Evolutionary conservation across 2,888 invertebrate genomes (phyloP).

Genomic region (Eledone cirrhosa): DNA sequence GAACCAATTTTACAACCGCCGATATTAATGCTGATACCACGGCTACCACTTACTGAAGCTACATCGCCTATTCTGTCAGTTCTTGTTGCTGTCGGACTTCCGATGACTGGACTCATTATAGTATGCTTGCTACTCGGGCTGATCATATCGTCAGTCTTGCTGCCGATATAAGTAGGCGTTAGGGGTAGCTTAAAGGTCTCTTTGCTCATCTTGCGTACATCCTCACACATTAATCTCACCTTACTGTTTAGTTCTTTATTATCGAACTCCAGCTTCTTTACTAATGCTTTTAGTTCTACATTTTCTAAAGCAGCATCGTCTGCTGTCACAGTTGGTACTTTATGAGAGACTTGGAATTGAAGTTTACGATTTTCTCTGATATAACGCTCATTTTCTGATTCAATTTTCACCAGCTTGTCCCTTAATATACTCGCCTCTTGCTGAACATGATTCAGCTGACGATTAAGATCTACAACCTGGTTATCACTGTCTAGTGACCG

Average conservation of each 20-base stretch:
- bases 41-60: background rate
- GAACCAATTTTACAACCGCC: background rate
- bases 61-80: conserved; percentile 14
- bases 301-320: conserved; percentile 61
- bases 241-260: conserved; percentile 43
- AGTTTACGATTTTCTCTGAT: conserved; percentile 78
- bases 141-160: background rate
- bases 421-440: conserved; percentile 79
- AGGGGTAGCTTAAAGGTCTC: conserved; percentile 28
- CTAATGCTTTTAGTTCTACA: conserved; percentile 72
- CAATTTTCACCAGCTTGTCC: conserved; percentile 71
- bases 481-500: conserved; percentile 64
- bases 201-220: conserved; percentile 41
- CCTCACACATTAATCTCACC: conserved; percentile 42
- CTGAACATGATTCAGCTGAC: conserved; percentile 80
- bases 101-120: background rate
- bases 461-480: conserved; percentile 73
- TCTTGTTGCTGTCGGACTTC: conserved; percentile 10
- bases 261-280: conserved; percentile 72
- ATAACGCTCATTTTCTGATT: conserved; percentile 81
- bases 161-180: background rate
- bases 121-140: background rate
- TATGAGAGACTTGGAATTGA: conserved; percentile 67
- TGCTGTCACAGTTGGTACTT: conserved; percentile 42
- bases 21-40: background rate